A percentile compares a stretch with the other conserved stretches of the same genome.
These are phyloP conservation scores for Sinodicranocentrus sp. DNA, from an alignment of 2,888 invertebrate genomes.

Conservation along the genomic window DNA sequence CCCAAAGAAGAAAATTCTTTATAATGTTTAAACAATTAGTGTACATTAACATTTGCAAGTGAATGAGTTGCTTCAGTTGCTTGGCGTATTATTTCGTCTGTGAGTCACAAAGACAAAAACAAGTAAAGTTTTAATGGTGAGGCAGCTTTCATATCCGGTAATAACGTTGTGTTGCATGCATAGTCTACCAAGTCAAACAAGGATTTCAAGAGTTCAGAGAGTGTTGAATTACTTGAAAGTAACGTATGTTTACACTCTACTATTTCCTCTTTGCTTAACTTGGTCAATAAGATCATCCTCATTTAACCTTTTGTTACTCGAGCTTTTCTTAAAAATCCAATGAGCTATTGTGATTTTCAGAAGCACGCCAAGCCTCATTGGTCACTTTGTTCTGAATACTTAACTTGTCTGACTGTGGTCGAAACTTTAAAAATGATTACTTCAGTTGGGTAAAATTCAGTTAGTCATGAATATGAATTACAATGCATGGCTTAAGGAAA, in stretches of 20 bases:
- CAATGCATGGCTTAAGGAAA: too few relatives aligned
- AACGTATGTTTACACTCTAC: background rate
- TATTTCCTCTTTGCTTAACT: background rate
- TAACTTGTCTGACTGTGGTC: too few relatives aligned
- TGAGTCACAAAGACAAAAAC: constrained; percentile 37
- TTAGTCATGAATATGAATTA: too few relatives aligned
- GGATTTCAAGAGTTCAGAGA: background rate
- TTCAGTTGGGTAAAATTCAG: too few relatives aligned
- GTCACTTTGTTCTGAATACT: too few relatives aligned
- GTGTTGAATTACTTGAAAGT: background rate
- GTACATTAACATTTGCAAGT: constrained; percentile 22
- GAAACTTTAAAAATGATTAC: too few relatives aligned
- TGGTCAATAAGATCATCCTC: background rate
- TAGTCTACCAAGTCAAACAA: background rate
- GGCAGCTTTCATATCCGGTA: constrained; percentile 58
- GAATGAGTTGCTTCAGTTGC: constrained; percentile 7
- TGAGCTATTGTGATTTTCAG: too few relatives aligned
- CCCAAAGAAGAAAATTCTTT: constrained; percentile 13
- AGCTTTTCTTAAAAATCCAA: too few relatives aligned
- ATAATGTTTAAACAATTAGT: constrained; percentile 43
- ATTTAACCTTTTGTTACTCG: background rate
- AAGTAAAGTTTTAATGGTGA: constrained; percentile 35
- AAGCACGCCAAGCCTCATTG: too few relatives aligned
- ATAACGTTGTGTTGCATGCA: background rate
- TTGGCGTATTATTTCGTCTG: background rate